phyloP scores from a whole-genome alignment of 2,113 vertebrate genomes.

The Dasyprocta punctata region DNA sequence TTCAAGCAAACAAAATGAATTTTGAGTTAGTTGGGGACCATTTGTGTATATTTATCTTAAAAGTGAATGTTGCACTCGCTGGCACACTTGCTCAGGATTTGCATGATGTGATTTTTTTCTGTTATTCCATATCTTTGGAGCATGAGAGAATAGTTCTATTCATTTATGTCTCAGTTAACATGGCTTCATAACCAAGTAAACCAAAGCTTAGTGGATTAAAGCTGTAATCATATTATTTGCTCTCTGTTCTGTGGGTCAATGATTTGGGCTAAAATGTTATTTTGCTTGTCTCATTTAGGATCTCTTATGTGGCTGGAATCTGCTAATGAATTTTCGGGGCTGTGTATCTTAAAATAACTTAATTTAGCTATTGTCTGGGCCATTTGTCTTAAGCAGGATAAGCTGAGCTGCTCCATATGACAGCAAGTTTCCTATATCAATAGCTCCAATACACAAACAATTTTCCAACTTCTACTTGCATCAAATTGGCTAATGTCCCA shows the following conservation, averaged over 20 bases:
- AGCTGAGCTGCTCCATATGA: neutral
- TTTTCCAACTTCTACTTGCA: neutral
- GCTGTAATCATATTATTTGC: neutral
- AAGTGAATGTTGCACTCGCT: constrained; percentile 13
- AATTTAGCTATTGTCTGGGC: neutral
- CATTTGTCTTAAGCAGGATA: neutral
- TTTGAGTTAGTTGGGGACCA: constrained; percentile 31
- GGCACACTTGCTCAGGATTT: neutral
- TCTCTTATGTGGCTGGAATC: neutral
- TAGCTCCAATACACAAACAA: neutral
- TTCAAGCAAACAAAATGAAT: constrained; percentile 27
- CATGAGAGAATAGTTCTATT: neutral
- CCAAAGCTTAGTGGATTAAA: constrained; percentile 12
- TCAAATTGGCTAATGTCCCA: neutral
- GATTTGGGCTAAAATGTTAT: neutral
- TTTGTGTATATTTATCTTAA: constrained; percentile 45
- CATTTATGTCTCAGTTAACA: constrained; percentile 15
- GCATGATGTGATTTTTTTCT: neutral
- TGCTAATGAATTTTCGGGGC: neutral
- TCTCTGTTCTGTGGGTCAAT: neutral
- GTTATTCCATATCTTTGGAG: constrained; percentile 5
- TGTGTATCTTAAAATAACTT: neutral
- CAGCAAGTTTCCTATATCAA: neutral
- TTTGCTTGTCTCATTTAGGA: neutral
- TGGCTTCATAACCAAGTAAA: constrained; percentile 8